These are phyloP conservation scores for Podarcis cretensis DNA, from an alignment of 2,113 vertebrate species.

Conservation along the genomic window DNA sequence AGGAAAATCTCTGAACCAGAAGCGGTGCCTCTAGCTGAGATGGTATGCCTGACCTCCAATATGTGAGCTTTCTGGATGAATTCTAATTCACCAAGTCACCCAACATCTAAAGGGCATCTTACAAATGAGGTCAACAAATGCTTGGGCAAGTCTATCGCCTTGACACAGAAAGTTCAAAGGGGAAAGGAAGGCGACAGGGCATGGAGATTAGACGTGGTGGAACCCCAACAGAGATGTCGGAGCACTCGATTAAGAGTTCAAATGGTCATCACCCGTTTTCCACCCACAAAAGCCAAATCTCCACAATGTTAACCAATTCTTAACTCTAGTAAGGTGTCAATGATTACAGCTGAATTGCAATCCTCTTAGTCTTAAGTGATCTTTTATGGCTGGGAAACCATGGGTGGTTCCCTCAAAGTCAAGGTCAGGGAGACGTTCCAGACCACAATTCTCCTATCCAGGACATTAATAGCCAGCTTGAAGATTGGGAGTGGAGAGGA, in stretches of 20 bases:
- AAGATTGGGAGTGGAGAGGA: rapidly evolving
- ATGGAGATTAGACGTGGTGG: neutral
- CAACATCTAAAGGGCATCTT: neutral
- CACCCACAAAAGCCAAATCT: neutral
- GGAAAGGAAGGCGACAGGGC: neutral
- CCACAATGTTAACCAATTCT: neutral
- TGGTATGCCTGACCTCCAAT: neutral
- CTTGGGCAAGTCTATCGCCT: neutral
- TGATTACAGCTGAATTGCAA: constrained; percentile 29
- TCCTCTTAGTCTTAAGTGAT: constrained; percentile 37
- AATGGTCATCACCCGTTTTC: neutral
- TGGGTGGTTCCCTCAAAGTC: constrained; percentile 3
- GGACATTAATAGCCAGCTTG: neutral
- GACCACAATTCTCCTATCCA: neutral
- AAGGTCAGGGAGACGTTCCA: neutral
- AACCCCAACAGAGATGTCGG: neutral
- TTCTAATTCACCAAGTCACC: neutral
- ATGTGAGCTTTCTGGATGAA: neutral
- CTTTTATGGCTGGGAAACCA: constrained; percentile 36
- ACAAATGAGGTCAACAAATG: neutral
- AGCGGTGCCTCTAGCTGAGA: neutral
- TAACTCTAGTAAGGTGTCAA: neutral
- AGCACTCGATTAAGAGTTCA: constrained; percentile 13
- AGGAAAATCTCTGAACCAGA: neutral
- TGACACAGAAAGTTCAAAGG: neutral